Base-by-base conservation (phyloP, 2,797 vertebrate species). In the Tenualosa thibaudeaui region DNA sequence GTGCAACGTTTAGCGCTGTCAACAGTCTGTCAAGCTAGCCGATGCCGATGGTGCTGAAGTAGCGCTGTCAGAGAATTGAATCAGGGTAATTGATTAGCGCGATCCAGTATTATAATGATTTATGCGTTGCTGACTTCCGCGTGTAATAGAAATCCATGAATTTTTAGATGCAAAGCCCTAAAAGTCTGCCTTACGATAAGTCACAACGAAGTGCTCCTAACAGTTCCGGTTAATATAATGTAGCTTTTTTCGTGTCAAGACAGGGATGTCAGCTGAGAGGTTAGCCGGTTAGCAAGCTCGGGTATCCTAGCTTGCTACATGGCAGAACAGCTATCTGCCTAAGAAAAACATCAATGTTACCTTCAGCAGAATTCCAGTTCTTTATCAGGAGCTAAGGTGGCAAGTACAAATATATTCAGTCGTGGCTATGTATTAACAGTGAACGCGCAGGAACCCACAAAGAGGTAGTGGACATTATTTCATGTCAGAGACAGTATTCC, bases 361-460 rank as follows among this genome's bases (percentile, higher is more conserved):
- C 92, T 94, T 91, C 71, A 84, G 87, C 88, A 78, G 83, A 40
- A 81, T 86, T 83, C 88, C 75, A 7, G n/a, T 49, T 81, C 51
- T 46, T 58, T 81, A 46, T 60, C 37, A 43, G 71, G 17, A 78
- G 71, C 71, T 9, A 78, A 46, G 15, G 8, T 78, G 40, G 5
- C 40, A 78, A n/a, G 37, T 9, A 37, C 17, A 78, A 78, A 37
- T 7, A 43, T n/a, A 78, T 43, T 78, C 37, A 78, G 71, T 78
- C 15, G 37, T 78, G 37, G 6, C 71, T 78, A 46, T 78, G 17
- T n/a, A 46, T 46, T 78, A 43, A 78, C 71, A 78, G 17, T 43
- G 71, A 46, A 40, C 71, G 40, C 40, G 5, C 37, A 78, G 40
- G 37, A 46, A 43, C 40, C 37, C 71, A 19, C 6, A 78, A 9